A percentile compares a stretch with the other conserved stretches of the same genome.
These are phyloP conservation scores for Caenorhabditis tropicalis DNA, from an alignment of 1,140 invertebrate genomes.

Conservation along the genomic window DNA sequence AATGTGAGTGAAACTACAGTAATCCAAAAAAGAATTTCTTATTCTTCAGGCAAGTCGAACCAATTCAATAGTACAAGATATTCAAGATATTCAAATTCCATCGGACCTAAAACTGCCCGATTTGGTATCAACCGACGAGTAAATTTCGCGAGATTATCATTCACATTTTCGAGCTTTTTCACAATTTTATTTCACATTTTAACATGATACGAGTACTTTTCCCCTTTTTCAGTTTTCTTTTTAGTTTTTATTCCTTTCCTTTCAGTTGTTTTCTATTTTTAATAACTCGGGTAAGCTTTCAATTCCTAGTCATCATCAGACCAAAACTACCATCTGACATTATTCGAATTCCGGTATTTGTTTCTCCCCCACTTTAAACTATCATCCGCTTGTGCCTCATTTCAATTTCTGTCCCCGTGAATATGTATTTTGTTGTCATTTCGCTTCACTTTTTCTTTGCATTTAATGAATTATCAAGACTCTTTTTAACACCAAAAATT, in stretches of 20 bases:
- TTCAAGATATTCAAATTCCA: slow-evolving; percentile 44
- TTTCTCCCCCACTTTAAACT: neutral
- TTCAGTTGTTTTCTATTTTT: slow-evolving; percentile 1
- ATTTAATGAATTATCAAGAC: neutral
- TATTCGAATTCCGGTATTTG: neutral
- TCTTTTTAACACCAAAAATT: too few species aligned
- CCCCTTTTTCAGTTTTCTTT: neutral
- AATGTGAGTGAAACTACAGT: neutral
- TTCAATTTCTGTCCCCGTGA: neutral
- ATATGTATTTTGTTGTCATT: neutral
- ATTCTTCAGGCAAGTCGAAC: slow-evolving; percentile 28
- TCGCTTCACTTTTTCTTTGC: neutral
- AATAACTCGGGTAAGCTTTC: neutral
- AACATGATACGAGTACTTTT: neutral
- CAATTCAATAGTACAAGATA: slow-evolving; percentile 41
- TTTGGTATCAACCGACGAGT: slow-evolving; percentile 28
- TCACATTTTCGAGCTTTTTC: neutral
- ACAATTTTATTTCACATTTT: neutral
- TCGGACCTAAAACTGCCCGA: slow-evolving; percentile 38
- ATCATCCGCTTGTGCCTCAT: slow-evolving; percentile 39
- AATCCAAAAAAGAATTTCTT: neutral
- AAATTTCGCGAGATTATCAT: neutral
- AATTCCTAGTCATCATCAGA: slow-evolving; percentile 43
- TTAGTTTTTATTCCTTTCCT: neutral
- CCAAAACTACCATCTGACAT: slow-evolving; percentile 28